Conservation (phyloP, 2,113 vertebrate species). For the Albula goreensis region DNA sequence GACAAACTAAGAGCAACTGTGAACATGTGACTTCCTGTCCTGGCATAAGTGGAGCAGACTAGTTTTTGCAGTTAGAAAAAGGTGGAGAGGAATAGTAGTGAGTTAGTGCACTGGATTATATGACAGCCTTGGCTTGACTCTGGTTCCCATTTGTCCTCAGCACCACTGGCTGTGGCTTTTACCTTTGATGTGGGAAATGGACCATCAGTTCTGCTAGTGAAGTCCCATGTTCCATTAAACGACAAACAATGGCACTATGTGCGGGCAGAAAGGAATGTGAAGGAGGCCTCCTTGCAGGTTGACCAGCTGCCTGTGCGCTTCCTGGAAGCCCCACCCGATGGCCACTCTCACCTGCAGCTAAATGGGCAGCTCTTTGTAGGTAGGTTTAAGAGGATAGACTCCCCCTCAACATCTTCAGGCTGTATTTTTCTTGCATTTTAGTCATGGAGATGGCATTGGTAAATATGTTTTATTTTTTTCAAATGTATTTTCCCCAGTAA, state of each 20-base stretch:
- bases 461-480: too few species aligned
- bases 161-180: slow-evolving; percentile 75
- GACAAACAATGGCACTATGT: slow-evolving; percentile 85
- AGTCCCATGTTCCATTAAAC: slow-evolving; percentile 70
- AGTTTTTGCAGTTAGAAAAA: too few species aligned
- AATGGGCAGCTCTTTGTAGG: slow-evolving; percentile 83
- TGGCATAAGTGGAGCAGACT: too few species aligned
- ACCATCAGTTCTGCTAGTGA: slow-evolving; percentile 62
- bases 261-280: slow-evolving; percentile 77
- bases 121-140: background rate
- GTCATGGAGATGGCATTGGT: too few species aligned
- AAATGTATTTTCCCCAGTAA: too few species aligned
- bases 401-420: background rate
- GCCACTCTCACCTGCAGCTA: slow-evolving; percentile 74
- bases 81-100: background rate
- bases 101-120: background rate
- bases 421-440: too few species aligned
- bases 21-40: too few species aligned
- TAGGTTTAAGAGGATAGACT: slow-evolving; percentile 52
- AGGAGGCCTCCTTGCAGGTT: slow-evolving; percentile 76
- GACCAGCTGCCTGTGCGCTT: slow-evolving; percentile 71
- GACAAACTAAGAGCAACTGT: too few species aligned
- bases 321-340: slow-evolving; percentile 65
- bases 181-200: slow-evolving; percentile 79
- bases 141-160: slow-evolving; percentile 50